Conservation (phyloP, 2,797 vertebrate genomes). For the Gambusia yucatana region DNA sequence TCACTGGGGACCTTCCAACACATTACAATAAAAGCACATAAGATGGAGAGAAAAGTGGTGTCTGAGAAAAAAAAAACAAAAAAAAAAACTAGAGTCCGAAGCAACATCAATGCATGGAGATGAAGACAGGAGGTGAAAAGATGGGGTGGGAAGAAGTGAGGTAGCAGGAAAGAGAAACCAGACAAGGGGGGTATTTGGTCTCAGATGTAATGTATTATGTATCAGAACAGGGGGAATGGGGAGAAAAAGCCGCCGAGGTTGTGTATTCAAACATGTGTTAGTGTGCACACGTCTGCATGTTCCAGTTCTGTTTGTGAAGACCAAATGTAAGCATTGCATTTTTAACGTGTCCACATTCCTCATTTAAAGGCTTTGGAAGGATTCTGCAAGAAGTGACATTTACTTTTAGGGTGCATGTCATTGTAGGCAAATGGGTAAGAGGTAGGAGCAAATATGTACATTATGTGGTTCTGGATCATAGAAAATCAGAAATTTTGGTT, state of each 20-base stretch:
- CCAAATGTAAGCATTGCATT: conserved; percentile 5
- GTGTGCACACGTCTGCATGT: conserved; percentile 17
- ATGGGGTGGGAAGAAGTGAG: not conserved
- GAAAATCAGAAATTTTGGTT: not conserved
- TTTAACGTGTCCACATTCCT: not conserved
- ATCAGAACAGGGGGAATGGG: conserved; percentile 61
- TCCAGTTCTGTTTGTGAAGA: conserved; percentile 9
- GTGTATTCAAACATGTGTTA: conserved; percentile 38
- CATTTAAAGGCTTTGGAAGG: not conserved
- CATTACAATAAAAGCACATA: conserved; percentile 16
- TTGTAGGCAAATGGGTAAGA: not conserved
- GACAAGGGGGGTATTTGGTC: conserved; percentile 46
- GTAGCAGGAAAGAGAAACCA: conserved; percentile 7
- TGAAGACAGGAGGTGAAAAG: conserved; percentile 32
- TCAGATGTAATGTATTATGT: conserved; percentile 77
- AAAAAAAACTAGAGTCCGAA: not conserved
- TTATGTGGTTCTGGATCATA: not conserved
- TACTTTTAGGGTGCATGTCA: not conserved
- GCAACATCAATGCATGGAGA: conserved; percentile 18
- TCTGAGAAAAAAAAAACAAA: not conserved
- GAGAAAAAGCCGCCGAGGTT: conserved; percentile 58
- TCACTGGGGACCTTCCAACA: conserved; percentile 44
- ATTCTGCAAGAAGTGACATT: not conserved
- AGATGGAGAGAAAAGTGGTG: conserved; percentile 19
- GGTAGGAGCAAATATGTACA: not conserved